A percentile compares a stretch with the other conserved stretches of the same genome.
Evolutionary conservation across 2,888 invertebrate species (phyloP).

Genomic region (Drosophila aldrichi): DNA sequence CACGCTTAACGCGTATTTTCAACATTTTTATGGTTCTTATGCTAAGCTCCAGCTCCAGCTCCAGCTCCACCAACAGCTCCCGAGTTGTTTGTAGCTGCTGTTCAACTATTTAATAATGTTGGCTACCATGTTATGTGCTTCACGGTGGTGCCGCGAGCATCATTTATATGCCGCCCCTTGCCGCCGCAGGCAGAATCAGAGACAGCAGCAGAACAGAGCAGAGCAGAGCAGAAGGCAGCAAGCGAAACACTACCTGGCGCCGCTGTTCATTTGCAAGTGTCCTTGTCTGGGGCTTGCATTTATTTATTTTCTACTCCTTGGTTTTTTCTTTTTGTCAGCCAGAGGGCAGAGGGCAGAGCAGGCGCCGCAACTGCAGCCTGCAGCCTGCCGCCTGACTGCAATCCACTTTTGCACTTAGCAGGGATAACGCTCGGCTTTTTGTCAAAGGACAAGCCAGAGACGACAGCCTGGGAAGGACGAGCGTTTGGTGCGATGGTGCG

Average conservation of each 20-base stretch:
- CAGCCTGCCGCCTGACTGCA: constrained; percentile 47
- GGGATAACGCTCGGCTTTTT: constrained; percentile 76
- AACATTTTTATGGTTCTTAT: constrained; percentile 62
- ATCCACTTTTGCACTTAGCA: constrained; percentile 79
- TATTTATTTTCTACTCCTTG: constrained; percentile 30
- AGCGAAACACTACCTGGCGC: constrained; percentile 38
- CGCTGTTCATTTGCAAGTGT: constrained; percentile 73
- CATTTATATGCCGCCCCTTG: constrained; percentile 46
- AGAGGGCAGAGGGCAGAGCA: background rate
- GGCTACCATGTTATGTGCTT: constrained; percentile 60
- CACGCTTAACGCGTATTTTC: constrained; percentile 44
- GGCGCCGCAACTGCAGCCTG: constrained; percentile 5
- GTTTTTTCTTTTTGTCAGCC: constrained; percentile 3
- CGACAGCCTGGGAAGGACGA: background rate
- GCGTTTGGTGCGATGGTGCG: background rate
- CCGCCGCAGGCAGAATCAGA: constrained; percentile 8
- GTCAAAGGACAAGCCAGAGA: constrained; percentile 50
- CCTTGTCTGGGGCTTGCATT: constrained; percentile 43
- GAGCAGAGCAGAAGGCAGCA: background rate
- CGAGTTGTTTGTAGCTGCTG: constrained; percentile 64
- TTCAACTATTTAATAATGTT: constrained; percentile 79
- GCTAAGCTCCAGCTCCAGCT: constrained; percentile 13
- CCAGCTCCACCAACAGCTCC: background rate
- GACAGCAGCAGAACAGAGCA: background rate
- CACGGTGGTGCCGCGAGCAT: constrained; percentile 38